These are phyloP conservation scores for Chrysomela aeneicollis DNA, from an alignment of 2,888 invertebrate species.

Conservation along the genomic window DNA sequence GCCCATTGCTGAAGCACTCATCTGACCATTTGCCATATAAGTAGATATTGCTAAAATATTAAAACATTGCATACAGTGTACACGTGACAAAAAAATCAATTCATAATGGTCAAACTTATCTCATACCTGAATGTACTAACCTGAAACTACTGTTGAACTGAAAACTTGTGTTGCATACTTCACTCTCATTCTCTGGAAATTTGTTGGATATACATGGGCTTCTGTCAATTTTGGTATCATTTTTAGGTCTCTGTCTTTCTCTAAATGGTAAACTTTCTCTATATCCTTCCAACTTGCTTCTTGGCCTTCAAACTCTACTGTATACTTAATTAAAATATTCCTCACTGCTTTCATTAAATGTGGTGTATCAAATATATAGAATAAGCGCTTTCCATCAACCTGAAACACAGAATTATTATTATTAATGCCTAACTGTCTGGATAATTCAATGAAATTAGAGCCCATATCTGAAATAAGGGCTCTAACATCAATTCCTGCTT, in stretches of 20 bases:
- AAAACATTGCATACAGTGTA: not conserved
- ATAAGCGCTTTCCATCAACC: no score
- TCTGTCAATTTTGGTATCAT: slow-evolving; percentile 18
- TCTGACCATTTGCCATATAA: slow-evolving; percentile 12
- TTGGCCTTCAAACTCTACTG: slow-evolving; percentile 9
- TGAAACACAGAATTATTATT: no score
- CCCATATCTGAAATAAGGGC: no score
- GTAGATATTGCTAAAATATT: slow-evolving; percentile 16
- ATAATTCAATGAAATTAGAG: no score
- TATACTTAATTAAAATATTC: slow-evolving; percentile 10
- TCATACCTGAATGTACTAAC: no score
- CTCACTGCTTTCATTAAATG: slow-evolving; percentile 11
- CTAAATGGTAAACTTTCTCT: slow-evolving; percentile 1
- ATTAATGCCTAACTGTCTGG: no score
- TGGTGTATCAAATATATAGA: not conserved
- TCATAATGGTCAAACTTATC: no score
- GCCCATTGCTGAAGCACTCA: not conserved
- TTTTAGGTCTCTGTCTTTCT: slow-evolving; percentile 7
- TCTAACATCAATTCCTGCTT: no score
- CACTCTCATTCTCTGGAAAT: slow-evolving; percentile 43
- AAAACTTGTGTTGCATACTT: slow-evolving; percentile 36
- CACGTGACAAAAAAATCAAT: no score
- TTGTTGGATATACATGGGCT: slow-evolving; percentile 19
- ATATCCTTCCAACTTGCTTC: slow-evolving; percentile 8
- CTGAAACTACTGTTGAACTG: slow-evolving; percentile 25